A percentile compares a stretch with the other conserved stretches of the same genome.
Conservation (phyloP, 2,888 invertebrate species). For the Thera britannica region DNA sequence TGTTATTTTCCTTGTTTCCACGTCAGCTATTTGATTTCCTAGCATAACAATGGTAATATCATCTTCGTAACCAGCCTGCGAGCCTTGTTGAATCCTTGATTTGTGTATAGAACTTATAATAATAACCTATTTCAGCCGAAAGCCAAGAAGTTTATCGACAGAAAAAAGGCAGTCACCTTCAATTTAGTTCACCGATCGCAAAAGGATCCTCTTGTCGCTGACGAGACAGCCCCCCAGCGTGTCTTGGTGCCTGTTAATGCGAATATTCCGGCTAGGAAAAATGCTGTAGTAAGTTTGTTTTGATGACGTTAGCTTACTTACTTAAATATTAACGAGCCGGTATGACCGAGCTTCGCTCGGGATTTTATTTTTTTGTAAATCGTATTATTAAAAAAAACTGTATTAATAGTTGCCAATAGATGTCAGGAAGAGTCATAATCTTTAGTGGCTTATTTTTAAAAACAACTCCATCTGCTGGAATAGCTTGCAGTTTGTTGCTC, state of each 20-base stretch:
- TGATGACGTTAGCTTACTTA: neutral
- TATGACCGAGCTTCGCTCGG: too few species aligned
- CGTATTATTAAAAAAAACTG: too few species aligned
- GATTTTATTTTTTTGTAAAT: too few species aligned
- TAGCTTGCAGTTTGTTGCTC: too few species aligned
- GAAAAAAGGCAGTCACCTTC: constrained; percentile 95
- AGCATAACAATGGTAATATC: constrained; percentile 57
- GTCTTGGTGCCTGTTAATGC: constrained; percentile 89
- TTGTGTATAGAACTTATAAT: constrained; percentile 8
- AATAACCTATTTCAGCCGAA: constrained; percentile 82
- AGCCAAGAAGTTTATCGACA: constrained; percentile 94
- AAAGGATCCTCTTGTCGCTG: constrained; percentile 94
- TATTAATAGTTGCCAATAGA: too few species aligned
- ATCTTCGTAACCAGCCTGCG: neutral
- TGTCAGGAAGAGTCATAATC: too few species aligned
- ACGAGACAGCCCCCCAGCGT: constrained; percentile 94
- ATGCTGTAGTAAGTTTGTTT: constrained; percentile 66
- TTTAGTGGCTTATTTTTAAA: too few species aligned
- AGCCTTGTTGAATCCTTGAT: neutral
- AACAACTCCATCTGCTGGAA: too few species aligned
- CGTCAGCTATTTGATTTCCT: constrained; percentile 15
- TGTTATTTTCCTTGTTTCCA: constrained; percentile 33
- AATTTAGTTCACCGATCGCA: constrained; percentile 97
- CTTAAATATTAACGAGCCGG: neutral
- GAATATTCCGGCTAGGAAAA: constrained; percentile 69